Base-by-base conservation (phyloP, 2,888 invertebrate genomes). In the Escarpia spicata region DNA sequence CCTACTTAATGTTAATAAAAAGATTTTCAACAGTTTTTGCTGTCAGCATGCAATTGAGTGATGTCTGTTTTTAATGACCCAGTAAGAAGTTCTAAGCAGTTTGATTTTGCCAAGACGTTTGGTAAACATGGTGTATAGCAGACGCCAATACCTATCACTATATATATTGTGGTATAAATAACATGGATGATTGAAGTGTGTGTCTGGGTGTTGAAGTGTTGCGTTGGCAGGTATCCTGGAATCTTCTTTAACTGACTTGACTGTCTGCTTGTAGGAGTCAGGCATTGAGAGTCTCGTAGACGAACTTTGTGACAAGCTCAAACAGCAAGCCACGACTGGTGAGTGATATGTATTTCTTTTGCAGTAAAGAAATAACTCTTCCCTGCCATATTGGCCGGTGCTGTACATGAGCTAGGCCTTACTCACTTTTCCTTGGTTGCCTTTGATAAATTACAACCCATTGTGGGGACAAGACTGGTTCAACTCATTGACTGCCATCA, bases 211-310 rank as follows among this genome's bases (percentile, higher is more conserved):
- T 52, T 1, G 52, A 52, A 52, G 12, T 52, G 10, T 52, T 52
- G 52, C 10, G 12, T 52, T 52, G 52, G 52, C 52, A 52, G 52
- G 52, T 37, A 37, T 19, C 6, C 75, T 75, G 26, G 8, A 15
- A 26, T 75, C 75, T 75, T n/a, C 19, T 75, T 75, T 15, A 12
- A 26, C 60, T 60, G 60, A 60, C 26, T 60, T 2, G 26, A 12
- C 2, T 75, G 75, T 75, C 6, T 75, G 75, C 19, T 26, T 75
- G 26, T 75, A 75, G 98, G 98, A 97, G 97, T 97, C 97, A 97
- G 98, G 98, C 96, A 97, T 98, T 96, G 98, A 98, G 97, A 97
- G 97, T 95, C 97, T 98, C 96, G 98, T 98, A 95, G 98, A 98
- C 97, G 98, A 98, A 97, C 97, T 98, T 96, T 98, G 98, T 97